Conservation (phyloP, 2,888 invertebrate genomes). For the Liodrosophila aerea region DNA sequence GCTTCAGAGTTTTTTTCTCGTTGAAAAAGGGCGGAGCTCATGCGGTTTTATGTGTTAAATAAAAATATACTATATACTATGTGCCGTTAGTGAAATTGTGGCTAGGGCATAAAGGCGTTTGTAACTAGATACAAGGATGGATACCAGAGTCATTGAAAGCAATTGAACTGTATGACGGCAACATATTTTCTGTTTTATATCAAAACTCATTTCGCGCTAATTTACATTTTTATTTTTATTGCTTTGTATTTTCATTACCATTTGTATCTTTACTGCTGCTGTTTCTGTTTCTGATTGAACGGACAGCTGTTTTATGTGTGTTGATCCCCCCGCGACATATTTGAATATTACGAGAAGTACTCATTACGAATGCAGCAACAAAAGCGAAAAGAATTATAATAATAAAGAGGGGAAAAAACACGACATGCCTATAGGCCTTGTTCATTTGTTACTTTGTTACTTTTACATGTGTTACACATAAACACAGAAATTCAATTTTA, state of each 20-base stretch:
- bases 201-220: constrained; percentile 22
- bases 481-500: too few species aligned
- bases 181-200: constrained; percentile 29
- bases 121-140: not conserved
- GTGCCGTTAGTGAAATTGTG: too few species aligned
- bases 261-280: constrained; percentile 8
- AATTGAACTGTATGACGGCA: constrained; percentile 2
- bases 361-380: constrained; percentile 38
- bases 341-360: constrained; percentile 24
- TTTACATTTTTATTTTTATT: constrained; percentile 39
- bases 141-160: not conserved
- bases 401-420: constrained; percentile 5
- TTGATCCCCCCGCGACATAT: constrained; percentile 26
- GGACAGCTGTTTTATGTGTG: constrained; percentile 29
- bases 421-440: not conserved
- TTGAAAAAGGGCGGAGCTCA: too few species aligned
- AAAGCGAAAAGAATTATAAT: constrained; percentile 12
- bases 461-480: too few species aligned
- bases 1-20: too few species aligned
- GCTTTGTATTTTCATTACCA: not conserved
- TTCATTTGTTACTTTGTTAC: constrained; percentile 4
- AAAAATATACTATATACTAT: too few species aligned
- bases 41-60: too few species aligned
- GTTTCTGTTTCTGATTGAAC: constrained; percentile 27
- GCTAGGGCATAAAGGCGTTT: too few species aligned